Evolutionary conservation across 2,797 vertebrate species (phyloP).

Genomic region (Clarias pachynema): DNA sequence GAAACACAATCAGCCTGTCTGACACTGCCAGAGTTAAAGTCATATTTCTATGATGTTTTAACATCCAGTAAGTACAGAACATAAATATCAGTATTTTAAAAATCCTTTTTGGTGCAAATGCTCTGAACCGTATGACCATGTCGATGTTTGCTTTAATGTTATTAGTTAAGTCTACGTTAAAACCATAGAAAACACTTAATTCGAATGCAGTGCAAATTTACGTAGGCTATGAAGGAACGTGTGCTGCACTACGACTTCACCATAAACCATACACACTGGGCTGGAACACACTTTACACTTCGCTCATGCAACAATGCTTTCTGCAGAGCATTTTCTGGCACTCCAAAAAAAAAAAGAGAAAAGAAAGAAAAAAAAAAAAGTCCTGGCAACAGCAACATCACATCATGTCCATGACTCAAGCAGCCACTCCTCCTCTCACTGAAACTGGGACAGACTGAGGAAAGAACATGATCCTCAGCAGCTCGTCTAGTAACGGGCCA

Average conservation of each 20-base stretch:
- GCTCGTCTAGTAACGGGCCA: neutral
- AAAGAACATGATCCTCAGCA: slow-evolving; percentile 12
- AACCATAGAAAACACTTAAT: neutral
- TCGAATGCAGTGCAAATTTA: neutral
- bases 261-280: neutral
- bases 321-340: neutral
- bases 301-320: neutral
- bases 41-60: neutral
- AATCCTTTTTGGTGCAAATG: neutral
- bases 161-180: neutral
- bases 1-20: neutral
- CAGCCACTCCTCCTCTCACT: neutral
- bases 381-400: neutral
- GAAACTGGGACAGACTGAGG: slow-evolving; percentile 6
- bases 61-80: neutral
- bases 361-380: neutral
- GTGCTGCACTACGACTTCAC: neutral
- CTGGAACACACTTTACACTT: neutral
- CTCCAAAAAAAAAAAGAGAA: neutral
- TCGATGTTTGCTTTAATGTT: neutral
- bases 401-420: neutral
- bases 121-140: too few species aligned
- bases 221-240: too few species aligned
- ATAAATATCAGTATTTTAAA: neutral
- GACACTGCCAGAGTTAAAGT: too few species aligned